Evolutionary conservation across 2,888 invertebrate species (phyloP), one percentile per base, ranked within the genome.

Genomic region (Neocrepidodera transversa): DNA sequence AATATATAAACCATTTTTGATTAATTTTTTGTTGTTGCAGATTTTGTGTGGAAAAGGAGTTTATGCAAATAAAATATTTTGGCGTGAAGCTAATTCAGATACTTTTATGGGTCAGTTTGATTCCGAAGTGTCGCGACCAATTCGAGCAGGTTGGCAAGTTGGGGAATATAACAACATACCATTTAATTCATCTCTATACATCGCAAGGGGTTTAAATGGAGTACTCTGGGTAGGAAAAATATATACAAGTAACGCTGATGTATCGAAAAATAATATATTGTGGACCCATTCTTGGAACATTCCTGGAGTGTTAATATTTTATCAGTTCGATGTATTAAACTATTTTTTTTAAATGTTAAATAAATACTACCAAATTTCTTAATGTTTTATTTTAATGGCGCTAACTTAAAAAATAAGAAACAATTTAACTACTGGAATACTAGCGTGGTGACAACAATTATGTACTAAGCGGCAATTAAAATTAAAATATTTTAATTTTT

Each of bases 131-230:
- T 26, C 8, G 16, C 28, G 7, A 17, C 51, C 51, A n/a, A 40
- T 51, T 6, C 38, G 51, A 16, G 28, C 28, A 11, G 51, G 51
- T 3, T 40, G 51, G 40, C 38, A 51, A 51, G 38, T 40, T 7
- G 40, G 40, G n/a, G 10, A 13, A 4, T 23, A 26, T 17, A 18
- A 40, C 20, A 5, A 5, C 2, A 10, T 38, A 2, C 16, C 13
- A 2, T 11, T 17, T 23, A 28, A 51, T 40, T 28, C 40, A 2
- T 40, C 51, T n/a, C 8, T 51, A 5, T 51, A 40, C 16, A 11
- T 40, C 4, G 40, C 26, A 38, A 40, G 28, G 36, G 13, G n/a
- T 4, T 40, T 40, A 26, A 16, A 16, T 26, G 51, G 51, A 2
- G 1, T 10, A n/a, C 1, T 11, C 3, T 51, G 40, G 38, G 11